Conservation (phyloP, 1,140 invertebrate genomes). For the Proales similis region DNA sequence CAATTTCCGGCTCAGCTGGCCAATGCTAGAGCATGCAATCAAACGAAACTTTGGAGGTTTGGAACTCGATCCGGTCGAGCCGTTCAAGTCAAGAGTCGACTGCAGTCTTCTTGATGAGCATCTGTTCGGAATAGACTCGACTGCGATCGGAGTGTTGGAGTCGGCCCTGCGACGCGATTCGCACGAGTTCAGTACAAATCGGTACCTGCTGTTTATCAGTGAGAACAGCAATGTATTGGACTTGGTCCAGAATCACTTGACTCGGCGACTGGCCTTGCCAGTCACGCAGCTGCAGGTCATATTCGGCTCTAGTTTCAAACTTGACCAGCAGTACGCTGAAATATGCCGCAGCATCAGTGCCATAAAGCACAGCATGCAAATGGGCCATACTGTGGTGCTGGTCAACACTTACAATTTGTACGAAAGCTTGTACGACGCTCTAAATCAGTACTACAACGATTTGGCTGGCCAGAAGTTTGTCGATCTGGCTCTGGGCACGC, state of each 20-base stretch:
- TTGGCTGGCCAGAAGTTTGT: slow-evolving; percentile 47
- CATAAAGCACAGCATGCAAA: slow-evolving; percentile 52
- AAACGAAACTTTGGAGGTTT: slow-evolving; percentile 46
- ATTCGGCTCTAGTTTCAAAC: slow-evolving; percentile 26
- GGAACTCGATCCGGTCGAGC: slow-evolving; percentile 41
- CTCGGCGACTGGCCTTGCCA: background rate
- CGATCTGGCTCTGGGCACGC: slow-evolving; percentile 49
- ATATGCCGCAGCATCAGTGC: slow-evolving; percentile 50
- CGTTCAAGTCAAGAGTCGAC: no score
- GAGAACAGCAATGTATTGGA: slow-evolving; percentile 17
- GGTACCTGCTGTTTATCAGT: slow-evolving; percentile 23
- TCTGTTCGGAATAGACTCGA: slow-evolving; percentile 37
- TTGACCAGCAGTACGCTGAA: slow-evolving; percentile 40
- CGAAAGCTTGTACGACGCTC: slow-evolving; percentile 49
- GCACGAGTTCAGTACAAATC: background rate
- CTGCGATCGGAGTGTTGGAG: slow-evolving; percentile 5
- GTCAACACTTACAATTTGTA: slow-evolving; percentile 49
- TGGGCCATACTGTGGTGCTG: slow-evolving; percentile 46
- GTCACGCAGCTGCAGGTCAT: background rate
- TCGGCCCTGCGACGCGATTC: slow-evolving; percentile 25
- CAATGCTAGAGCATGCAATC: slow-evolving; percentile 43
- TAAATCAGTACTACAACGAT: slow-evolving; percentile 49
- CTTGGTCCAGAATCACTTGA: slow-evolving; percentile 16
- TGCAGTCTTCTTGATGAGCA: no score
- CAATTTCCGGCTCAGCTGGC: slow-evolving; percentile 39